A percentile compares a stretch with the other conserved stretches of the same genome.
Conservation (phyloP, 2,113 vertebrate genomes). For the Labrus mixtus region DNA sequence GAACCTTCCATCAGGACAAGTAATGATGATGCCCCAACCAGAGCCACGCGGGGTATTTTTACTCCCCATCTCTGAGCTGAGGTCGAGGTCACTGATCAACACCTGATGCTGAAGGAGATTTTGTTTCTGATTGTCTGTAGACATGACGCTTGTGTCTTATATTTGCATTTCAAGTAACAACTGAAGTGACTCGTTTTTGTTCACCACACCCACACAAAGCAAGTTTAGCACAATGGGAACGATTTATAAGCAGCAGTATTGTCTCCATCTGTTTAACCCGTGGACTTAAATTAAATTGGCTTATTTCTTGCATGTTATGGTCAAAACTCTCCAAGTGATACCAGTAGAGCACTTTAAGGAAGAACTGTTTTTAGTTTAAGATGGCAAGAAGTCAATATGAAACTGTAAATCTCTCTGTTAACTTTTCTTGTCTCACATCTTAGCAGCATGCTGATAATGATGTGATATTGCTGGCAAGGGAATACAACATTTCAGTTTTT, state of each 20-base stretch:
- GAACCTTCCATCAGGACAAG: constrained; percentile 47
- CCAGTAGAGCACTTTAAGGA: background rate
- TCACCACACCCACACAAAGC: constrained; percentile 60
- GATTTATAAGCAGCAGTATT: constrained; percentile 17
- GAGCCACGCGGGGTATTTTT: constrained; percentile 28
- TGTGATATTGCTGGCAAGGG: constrained; percentile 29
- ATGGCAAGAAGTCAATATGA: background rate
- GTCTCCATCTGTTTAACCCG: background rate
- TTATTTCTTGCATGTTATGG: background rate
- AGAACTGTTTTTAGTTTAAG: background rate
- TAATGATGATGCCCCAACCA: constrained; percentile 36
- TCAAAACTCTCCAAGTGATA: background rate
- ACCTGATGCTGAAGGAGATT: constrained; percentile 76
- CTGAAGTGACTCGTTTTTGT: constrained; percentile 17
- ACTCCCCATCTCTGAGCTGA: constrained; percentile 43
- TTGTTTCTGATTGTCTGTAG: constrained; percentile 34
- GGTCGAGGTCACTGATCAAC: constrained; percentile 75
- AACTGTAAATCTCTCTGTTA: constrained; percentile 12
- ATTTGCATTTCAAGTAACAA: constrained; percentile 34
- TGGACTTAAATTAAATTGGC: background rate
- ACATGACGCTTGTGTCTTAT: constrained; percentile 48
- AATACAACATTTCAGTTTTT: constrained; percentile 35
- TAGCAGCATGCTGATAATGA: constrained; percentile 27
- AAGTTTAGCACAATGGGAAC: constrained; percentile 35
- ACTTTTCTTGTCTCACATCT: constrained; percentile 12